A percentile compares a stretch with the other conserved stretches of the same genome.
These are phyloP conservation scores for Gorsachius goisagi DNA, from an alignment of 2,113 vertebrate species.

Conservation along the genomic window DNA sequence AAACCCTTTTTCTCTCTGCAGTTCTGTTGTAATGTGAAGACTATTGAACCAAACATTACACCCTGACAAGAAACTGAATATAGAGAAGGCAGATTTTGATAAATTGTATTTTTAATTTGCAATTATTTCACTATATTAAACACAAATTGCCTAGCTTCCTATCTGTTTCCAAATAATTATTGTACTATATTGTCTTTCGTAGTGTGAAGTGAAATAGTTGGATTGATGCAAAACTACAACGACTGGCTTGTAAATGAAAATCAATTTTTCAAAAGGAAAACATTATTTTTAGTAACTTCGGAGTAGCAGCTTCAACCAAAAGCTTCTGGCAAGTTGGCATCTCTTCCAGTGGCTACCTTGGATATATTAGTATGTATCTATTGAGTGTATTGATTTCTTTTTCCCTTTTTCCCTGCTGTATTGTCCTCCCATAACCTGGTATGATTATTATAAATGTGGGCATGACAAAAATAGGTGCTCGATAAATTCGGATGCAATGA, in stretches of 20 bases:
- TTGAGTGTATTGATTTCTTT: background rate
- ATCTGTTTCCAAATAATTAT: constrained; percentile 11
- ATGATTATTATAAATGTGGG: background rate
- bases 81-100: background rate
- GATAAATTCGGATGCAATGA: background rate
- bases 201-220: constrained; percentile 19
- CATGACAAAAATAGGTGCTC: background rate
- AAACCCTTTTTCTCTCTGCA: background rate
- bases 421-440: background rate
- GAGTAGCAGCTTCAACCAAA: background rate
- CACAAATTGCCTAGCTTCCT: background rate
- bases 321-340: background rate
- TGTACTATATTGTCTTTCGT: background rate
- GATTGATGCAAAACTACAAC: background rate
- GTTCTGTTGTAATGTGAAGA: background rate
- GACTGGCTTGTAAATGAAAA: constrained; percentile 4
- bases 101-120: background rate
- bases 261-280: background rate
- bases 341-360: background rate
- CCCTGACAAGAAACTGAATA: background rate
- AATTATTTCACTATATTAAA: background rate
- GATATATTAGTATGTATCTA: background rate
- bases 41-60: background rate
- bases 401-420: background rate
- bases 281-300: background rate